A percentile compares a stretch with the other conserved stretches of the same genome.
phyloP scores from a whole-genome alignment of 2,797 vertebrate genomes.

The Rhinoraja longicauda region DNA sequence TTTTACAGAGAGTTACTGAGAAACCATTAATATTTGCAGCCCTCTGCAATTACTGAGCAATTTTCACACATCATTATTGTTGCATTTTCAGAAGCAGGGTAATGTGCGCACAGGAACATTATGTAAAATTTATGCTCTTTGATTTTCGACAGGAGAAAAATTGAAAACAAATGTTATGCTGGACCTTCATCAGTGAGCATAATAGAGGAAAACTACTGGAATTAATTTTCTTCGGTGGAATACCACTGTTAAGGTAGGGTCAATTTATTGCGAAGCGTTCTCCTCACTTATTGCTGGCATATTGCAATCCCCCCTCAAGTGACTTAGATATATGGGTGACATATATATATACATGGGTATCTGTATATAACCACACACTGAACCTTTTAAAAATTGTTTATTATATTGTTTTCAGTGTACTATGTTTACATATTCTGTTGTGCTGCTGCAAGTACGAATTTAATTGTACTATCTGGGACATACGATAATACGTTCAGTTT shows the following conservation, averaged over 20 bases:
- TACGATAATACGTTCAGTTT: too few species aligned
- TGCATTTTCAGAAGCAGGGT: background rate
- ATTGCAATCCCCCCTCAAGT: background rate
- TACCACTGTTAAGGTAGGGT: background rate
- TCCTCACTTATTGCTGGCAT: background rate
- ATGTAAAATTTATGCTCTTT: conserved; percentile 27
- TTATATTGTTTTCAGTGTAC: too few species aligned
- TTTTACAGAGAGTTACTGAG: background rate
- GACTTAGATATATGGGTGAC: too few species aligned
- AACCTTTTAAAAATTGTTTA: too few species aligned
- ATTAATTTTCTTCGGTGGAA: background rate
- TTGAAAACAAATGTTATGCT: background rate
- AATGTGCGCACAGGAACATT: background rate
- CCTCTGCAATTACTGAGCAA: conserved; percentile 24
- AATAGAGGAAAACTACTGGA: background rate
- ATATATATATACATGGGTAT: too few species aligned
- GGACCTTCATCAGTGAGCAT: background rate
- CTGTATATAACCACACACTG: too few species aligned
- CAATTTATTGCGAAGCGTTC: background rate
- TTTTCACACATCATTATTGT: conserved; percentile 25
- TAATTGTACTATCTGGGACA: too few species aligned
- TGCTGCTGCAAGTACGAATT: too few species aligned
- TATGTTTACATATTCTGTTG: too few species aligned
- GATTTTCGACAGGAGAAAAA: conserved; percentile 31
- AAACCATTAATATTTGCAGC: conserved; percentile 22